Base-by-base conservation (phyloP, 2,797 vertebrate genomes). In the Betta splendens region DNA sequence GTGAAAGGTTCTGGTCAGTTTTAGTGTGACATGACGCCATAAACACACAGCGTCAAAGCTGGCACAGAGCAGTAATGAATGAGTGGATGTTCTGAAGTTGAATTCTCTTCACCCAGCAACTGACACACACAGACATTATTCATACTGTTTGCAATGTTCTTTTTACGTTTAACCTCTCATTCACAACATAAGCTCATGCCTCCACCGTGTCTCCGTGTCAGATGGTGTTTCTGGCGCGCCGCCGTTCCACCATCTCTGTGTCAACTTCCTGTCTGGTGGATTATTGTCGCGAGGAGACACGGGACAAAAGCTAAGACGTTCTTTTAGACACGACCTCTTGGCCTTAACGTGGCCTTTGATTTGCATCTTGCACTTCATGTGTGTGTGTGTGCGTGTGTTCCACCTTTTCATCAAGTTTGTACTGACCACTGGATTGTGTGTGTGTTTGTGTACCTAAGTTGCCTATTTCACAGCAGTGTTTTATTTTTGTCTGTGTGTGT, bases 101-200 rank as follows among this genome's bases (percentile, higher is more conserved):
- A 72, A 87, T 86, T 79, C 77, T 84, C 60, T 52, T 81, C 60
- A 6, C 88, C 85, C 79, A 67, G 83, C 84, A 86, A 87, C 87
- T 77, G 61, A 38, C 60, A 16, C 44, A 35, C 58, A 62, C 35
- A 36, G 60, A 50, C 49, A 55, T 53, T 43, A 35, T 35, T 37
- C 21, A 18, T 3, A 8, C 38, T 33, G 31, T 44, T 51, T 54
- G 20, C 31, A n/a, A 6, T 29, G 47, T 23, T 57, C 61, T 53
- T 45, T 31, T 9, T 43, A 13, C 17, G 33, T 15, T 44, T 11
- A 9, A 22, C 23, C 17, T 44, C 45, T 54, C 12, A 28, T 18
- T 53, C 20, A 37, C 20, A 12, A 35, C 58, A 65, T 28, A 26
- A 29, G 18, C 61, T 54, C 49, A 40, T 46, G 26, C 37, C 31